Base-by-base conservation (phyloP, 2,888 invertebrate species). In the Zeuzera pyrina region DNA sequence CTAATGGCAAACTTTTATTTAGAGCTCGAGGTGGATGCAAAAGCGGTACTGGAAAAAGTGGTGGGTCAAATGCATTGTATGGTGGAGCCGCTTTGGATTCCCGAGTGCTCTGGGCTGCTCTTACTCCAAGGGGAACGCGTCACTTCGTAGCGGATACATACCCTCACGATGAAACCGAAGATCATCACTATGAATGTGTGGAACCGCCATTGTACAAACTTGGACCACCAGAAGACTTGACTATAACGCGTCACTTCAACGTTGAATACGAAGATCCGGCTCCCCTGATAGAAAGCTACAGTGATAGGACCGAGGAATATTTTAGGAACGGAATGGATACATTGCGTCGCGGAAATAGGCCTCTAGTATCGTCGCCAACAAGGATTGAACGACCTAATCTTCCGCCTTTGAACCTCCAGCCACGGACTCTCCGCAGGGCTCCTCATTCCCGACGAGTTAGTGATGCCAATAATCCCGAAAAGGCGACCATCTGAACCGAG, bases 181-280 rank as follows among this genome's bases (percentile, higher is more conserved):
- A 90, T 57, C 88, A 89, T 39, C 90, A 90, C 59, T 91, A 91
- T 62, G 91, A 91, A 55, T 88, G 89, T 35, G 88, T 91, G 1
- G 90, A 91, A 39, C 83, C 84, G 0, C 74, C 84, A 1, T 78
- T 79, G 1, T 86, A 74, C 64, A 85, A 78, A 41, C 76, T 77
- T 12, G 84, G 70, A 2, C 81, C 74, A 1, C 83, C 81, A 0
- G 84, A 84, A 45, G 83, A 84, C 41, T 41, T 83, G 12, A 58
- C 73, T 0, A 93, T 93, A 57, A 89, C 89, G 34, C 89, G 91
- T 15, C 91, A 92, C 63, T 89, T 91, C 64, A 92, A 91, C 64
- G 91, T 91, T 30, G 93, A 94, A 47, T 91, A 91, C 59, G 92
- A 92, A 63, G 93, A 93, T 52, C 90, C 92, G 2, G 90, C 91